Percentiles rank a stretch among this genome's conserved stretches.
Evolutionary conservation across 2,888 invertebrate genomes (phyloP).

Genomic region (Hoplodrina blanda): DNA sequence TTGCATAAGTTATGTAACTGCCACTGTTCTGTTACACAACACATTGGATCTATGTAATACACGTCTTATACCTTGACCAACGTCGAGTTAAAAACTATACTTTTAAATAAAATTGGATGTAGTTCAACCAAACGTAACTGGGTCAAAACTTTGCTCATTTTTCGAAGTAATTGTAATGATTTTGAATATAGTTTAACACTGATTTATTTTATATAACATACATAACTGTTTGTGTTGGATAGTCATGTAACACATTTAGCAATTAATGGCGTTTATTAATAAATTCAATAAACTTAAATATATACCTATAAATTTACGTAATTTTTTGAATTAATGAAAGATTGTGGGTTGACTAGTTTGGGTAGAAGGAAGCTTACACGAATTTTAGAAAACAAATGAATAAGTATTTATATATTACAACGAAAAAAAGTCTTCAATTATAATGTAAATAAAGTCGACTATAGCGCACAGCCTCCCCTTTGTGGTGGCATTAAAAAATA

Average conservation of each 20-base stretch:
- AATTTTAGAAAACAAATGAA: constrained; percentile 14
- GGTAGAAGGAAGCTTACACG: not conserved
- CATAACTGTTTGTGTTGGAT: too few relatives aligned
- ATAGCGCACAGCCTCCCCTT: constrained; percentile 67
- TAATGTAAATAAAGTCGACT: constrained; percentile 75
- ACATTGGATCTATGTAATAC: not conserved
- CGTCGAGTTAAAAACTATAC: not conserved
- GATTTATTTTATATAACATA: too few relatives aligned
- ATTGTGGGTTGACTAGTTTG: not conserved
- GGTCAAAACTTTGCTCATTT: too few relatives aligned
- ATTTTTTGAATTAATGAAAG: too few relatives aligned
- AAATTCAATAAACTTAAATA: too few relatives aligned
- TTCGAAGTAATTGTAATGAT: too few relatives aligned
- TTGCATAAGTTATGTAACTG: constrained; percentile 13
- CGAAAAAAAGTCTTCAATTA: constrained; percentile 66
- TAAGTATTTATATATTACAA: constrained; percentile 7
- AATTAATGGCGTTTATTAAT: too few relatives aligned
- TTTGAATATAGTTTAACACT: too few relatives aligned
- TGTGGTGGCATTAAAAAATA: constrained; percentile 72
- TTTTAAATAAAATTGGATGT: too few relatives aligned
- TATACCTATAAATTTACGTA: too few relatives aligned
- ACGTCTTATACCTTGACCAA: not conserved
- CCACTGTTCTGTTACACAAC: not conserved
- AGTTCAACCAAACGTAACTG: too few relatives aligned
- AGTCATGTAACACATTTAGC: too few relatives aligned